These are phyloP conservation scores for Tautogolabrus adspersus DNA, from an alignment of 2,113 vertebrate genomes.

Conservation along the genomic window DNA sequence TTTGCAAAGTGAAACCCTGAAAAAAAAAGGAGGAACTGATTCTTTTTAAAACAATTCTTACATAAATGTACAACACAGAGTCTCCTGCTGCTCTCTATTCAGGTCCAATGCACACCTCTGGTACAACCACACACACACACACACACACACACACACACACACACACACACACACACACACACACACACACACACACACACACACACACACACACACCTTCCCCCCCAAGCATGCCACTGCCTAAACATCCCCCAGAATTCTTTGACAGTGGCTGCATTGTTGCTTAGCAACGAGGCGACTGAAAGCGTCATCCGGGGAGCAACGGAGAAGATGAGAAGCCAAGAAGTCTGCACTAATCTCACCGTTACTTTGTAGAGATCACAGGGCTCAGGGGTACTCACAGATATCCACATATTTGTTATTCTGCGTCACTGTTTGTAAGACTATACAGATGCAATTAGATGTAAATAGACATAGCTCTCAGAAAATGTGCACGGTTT, in stretches of 20 bases:
- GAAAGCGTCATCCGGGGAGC: slow-evolving; percentile 80
- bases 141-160: slow-evolving; percentile 40
- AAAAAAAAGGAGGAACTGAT: no score
- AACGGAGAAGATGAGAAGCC: slow-evolving; percentile 70
- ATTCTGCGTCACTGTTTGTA: not conserved
- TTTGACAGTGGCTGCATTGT: slow-evolving; percentile 92
- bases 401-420: slow-evolving; percentile 28
- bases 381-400: not conserved
- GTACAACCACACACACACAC: slow-evolving; percentile 29
- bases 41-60: slow-evolving; percentile 11
- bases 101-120: slow-evolving; percentile 29
- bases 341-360: slow-evolving; percentile 71
- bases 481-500: no score
- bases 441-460: not conserved
- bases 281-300: slow-evolving; percentile 92
- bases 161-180: slow-evolving; percentile 35
- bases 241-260: slow-evolving; percentile 86
- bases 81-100: slow-evolving; percentile 43
- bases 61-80: slow-evolving; percentile 42
- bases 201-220: slow-evolving; percentile 75
- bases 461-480: not conserved
- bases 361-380: slow-evolving; percentile 46
- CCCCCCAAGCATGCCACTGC: slow-evolving; percentile 65
- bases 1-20: no score
- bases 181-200: slow-evolving; percentile 32